A percentile compares a stretch with the other conserved stretches of the same genome.
Evolutionary conservation across 2,888 invertebrate species (phyloP).

Genomic region (Agrochola litura): DNA sequence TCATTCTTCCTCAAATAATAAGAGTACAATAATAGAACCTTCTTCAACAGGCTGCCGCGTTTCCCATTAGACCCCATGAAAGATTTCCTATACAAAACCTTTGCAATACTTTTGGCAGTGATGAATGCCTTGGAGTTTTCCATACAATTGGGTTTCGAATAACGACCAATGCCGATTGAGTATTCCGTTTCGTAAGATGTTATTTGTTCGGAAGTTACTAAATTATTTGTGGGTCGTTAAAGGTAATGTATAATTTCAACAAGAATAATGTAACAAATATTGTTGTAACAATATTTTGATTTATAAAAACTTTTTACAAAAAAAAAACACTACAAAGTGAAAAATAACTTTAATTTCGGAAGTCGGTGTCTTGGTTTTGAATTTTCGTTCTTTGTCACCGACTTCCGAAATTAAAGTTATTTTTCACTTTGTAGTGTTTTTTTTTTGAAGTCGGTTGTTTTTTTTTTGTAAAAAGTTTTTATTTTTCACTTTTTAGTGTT

Average conservation of each 20-base stretch:
- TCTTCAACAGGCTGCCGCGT: conserved; percentile 12
- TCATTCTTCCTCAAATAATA: conserved; percentile 31
- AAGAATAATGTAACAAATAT: too few relatives aligned
- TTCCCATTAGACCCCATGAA: conserved; percentile 32
- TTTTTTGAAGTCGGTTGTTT: too few relatives aligned
- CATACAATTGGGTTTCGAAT: conserved; percentile 3
- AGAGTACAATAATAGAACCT: conserved; percentile 16
- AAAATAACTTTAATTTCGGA: too few relatives aligned
- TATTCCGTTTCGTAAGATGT: conserved; percentile 8
- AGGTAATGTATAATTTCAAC: not conserved
- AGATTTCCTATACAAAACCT: conserved; percentile 17
- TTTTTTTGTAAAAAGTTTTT: too few relatives aligned
- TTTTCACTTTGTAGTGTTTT: too few relatives aligned
- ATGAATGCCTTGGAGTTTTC: conserved; percentile 35
- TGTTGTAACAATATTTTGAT: too few relatives aligned
- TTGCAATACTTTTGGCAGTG: conserved; percentile 38
- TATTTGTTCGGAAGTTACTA: not conserved
- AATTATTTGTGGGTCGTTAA: not conserved
- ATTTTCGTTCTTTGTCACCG: too few relatives aligned
- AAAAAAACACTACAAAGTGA: too few relatives aligned
- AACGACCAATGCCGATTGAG: not conserved
- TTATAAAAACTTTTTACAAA: too few relatives aligned
- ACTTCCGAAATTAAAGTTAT: too few relatives aligned
- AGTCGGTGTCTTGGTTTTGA: too few relatives aligned
- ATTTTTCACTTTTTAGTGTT: too few relatives aligned